Conservation (phyloP, 2,888 invertebrate species). For the Suillia variegata region DNA sequence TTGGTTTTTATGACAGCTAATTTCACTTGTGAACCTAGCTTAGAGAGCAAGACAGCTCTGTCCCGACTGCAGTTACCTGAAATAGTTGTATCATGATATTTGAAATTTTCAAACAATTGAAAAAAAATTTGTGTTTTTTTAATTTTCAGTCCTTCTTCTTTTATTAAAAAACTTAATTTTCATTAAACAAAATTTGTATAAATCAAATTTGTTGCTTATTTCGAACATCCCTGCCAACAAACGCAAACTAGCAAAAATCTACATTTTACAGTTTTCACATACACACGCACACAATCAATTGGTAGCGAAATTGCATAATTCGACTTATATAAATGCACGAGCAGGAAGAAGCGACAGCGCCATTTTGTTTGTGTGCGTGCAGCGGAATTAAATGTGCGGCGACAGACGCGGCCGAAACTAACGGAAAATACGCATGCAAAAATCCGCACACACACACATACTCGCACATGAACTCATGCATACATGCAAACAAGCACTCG, state of each 20-base stretch:
- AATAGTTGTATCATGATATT: too few species aligned
- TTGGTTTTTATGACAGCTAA: too few species aligned
- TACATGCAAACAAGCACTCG: not conserved
- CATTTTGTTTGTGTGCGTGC: constrained; percentile 25
- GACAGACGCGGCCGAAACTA: too few species aligned
- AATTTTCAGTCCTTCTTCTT: too few species aligned
- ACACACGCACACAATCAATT: constrained; percentile 39
- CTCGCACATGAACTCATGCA: constrained; percentile 7
- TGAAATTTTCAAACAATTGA: too few species aligned
- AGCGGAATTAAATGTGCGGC: constrained; percentile 36
- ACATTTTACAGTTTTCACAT: constrained; percentile 20
- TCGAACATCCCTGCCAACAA: constrained; percentile 3
- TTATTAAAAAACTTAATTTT: too few species aligned
- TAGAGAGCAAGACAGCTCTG: too few species aligned
- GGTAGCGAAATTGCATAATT: constrained; percentile 48
- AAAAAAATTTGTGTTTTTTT: too few species aligned
- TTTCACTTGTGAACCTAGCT: too few species aligned
- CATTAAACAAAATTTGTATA: not conserved
- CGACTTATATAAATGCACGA: constrained; percentile 38
- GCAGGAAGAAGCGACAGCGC: constrained; percentile 41
- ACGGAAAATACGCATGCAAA: not conserved
- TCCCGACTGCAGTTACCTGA: too few species aligned
- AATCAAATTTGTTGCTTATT: constrained; percentile 1
- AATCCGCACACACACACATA: constrained; percentile 2
- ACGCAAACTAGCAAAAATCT: constrained; percentile 10